phyloP scores from a whole-genome alignment of 2,888 invertebrate species.

The Thereva nobilitata region DNA sequence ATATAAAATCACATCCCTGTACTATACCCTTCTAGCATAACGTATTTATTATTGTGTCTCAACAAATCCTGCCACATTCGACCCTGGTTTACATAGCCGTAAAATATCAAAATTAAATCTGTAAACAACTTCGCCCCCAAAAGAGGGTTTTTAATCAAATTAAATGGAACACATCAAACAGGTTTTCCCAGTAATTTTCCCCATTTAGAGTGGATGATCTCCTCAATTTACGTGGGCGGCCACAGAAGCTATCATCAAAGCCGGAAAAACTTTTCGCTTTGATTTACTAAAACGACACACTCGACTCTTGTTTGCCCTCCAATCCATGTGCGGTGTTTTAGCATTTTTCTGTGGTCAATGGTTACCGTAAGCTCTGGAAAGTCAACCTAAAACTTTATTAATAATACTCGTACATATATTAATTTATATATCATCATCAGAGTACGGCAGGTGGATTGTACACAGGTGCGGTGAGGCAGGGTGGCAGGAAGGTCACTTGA shows the following conservation, averaged over 20 bases:
- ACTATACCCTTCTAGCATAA: too few relatives aligned
- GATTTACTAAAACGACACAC: conserved; percentile 41
- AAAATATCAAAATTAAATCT: conserved; percentile 15
- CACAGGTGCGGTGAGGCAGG: too few relatives aligned
- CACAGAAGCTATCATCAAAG: conserved; percentile 15
- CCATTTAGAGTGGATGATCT: conserved; percentile 35
- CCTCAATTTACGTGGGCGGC: conserved; percentile 3
- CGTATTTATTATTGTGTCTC: too few relatives aligned
- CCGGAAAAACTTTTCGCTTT: conserved; percentile 37
- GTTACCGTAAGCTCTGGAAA: too few relatives aligned
- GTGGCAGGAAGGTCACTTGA: too few relatives aligned
- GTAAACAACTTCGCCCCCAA: conserved; percentile 9
- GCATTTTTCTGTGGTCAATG: conserved; percentile 4
- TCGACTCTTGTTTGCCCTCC: conserved; percentile 38
- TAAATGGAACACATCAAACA: conserved; percentile 25
- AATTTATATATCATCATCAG: too few relatives aligned
- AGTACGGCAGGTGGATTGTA: too few relatives aligned
- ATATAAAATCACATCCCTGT: too few relatives aligned
- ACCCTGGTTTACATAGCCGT: neutral
- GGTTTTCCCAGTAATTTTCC: conserved; percentile 10
- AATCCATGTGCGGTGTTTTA: conserved; percentile 38
- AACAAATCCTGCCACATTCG: too few relatives aligned
- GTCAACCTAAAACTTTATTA: too few relatives aligned
- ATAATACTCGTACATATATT: too few relatives aligned
- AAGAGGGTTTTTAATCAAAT: conserved; percentile 31